Conservation (phyloP, 2,888 invertebrate species). For the Ditula angustiorana region DNA sequence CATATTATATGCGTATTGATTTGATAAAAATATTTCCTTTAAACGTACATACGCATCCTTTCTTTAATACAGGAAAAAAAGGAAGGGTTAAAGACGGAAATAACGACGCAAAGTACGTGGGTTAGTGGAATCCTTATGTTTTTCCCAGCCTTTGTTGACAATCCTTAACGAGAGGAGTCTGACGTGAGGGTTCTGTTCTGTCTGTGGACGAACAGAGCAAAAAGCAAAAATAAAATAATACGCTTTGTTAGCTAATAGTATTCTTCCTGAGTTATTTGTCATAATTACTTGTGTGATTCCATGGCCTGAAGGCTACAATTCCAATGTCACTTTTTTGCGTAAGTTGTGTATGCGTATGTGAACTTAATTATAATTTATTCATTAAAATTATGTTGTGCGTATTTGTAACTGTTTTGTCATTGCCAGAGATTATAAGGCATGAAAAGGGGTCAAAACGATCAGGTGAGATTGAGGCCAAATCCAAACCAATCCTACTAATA, state of each 20-base stretch:
- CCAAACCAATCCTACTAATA: no score
- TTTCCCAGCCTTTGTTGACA: conserved; percentile 26
- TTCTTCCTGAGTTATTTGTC: no score
- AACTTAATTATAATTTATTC: no score
- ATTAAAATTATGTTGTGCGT: no score
- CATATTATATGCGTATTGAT: conserved; percentile 58
- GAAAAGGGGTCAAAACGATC: no score
- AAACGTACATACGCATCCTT: conserved; percentile 30
- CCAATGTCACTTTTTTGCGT: no score
- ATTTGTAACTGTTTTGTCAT: no score
- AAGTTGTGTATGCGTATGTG: no score
- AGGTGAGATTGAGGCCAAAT: no score
- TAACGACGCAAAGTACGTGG: conserved; percentile 17
- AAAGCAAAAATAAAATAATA: conserved; percentile 2
- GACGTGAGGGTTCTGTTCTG: conserved; percentile 21
- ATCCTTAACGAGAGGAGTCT: conserved; percentile 22
- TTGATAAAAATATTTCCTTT: conserved; percentile 54
- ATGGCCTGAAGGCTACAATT: no score
- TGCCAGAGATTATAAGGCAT: no score
- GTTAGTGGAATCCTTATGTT: conserved; percentile 19
- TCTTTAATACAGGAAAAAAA: conserved; percentile 11
- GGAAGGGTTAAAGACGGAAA: conserved; percentile 19
- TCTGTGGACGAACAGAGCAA: conserved; percentile 7
- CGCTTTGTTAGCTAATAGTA: conserved; percentile 5
- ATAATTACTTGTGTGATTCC: no score